Evolutionary conservation across 1,140 invertebrate species (phyloP).

Genomic region (Proales similis): DNA sequence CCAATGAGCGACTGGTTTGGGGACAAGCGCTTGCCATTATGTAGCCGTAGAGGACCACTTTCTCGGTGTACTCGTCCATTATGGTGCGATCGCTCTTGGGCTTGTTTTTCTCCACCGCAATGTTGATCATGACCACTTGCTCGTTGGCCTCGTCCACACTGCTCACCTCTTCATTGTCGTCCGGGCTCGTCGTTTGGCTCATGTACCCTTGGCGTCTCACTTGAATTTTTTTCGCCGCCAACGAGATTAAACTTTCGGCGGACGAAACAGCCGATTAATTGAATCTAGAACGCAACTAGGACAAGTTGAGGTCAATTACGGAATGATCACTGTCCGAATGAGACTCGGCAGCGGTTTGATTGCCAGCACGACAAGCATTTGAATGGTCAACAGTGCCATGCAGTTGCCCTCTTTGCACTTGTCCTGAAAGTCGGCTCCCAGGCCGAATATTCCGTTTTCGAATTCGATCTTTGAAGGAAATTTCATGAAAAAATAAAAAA

Average conservation of each 20-base stretch:
- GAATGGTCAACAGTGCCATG: constrained; percentile 71
- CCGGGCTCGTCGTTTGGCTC: too few relatives aligned
- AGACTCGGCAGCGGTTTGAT: constrained; percentile 53
- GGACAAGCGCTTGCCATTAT: constrained; percentile 47
- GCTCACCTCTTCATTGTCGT: background rate
- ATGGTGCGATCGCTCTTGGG: constrained; percentile 51
- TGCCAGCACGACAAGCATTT: constrained; percentile 74
- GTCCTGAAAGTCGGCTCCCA: constrained; percentile 49
- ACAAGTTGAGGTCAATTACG: too few relatives aligned
- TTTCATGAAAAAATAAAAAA: background rate
- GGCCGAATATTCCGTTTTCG: constrained; percentile 45
- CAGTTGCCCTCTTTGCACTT: constrained; percentile 72
- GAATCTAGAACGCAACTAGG: too few relatives aligned
- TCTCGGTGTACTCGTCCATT: constrained; percentile 53
- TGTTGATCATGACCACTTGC: constrained; percentile 38
- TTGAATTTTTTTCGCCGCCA: too few relatives aligned
- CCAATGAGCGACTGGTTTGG: constrained; percentile 12
- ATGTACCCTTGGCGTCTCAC: too few relatives aligned
- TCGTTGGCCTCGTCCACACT: constrained; percentile 41
- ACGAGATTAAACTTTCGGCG: too few relatives aligned
- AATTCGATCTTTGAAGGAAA: constrained; percentile 8
- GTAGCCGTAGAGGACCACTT: constrained; percentile 54
- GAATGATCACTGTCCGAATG: constrained; percentile 48
- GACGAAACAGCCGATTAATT: too few relatives aligned
- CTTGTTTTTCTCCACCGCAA: constrained; percentile 47